Conservation (phyloP, 2,888 invertebrate species). For the Cryptus armator region DNA sequence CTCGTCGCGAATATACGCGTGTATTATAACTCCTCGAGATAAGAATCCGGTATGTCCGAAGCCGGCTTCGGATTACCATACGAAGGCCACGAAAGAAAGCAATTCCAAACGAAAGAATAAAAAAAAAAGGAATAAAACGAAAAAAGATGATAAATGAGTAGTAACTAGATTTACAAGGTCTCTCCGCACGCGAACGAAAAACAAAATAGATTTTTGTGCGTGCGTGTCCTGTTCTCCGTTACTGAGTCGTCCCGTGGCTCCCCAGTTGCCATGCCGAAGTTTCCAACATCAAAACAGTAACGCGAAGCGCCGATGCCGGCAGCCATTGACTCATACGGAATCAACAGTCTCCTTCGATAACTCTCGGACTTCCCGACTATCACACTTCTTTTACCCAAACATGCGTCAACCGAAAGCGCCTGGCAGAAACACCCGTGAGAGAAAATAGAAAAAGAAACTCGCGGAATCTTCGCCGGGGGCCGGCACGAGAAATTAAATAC, state of each 20-base stretch:
- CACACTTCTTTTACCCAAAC: neutral
- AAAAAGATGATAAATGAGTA: neutral
- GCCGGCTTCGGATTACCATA: slow-evolving; percentile 3
- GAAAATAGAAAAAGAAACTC: too few species aligned
- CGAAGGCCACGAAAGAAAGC: neutral
- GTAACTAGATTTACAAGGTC: neutral
- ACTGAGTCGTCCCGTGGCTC: neutral
- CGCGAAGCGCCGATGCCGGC: neutral
- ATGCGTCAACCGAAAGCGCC: neutral
- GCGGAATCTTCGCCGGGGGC: too few species aligned
- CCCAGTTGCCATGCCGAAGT: neutral
- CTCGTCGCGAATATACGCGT: neutral
- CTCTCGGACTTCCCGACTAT: neutral
- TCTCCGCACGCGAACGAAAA: neutral
- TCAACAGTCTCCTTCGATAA: neutral
- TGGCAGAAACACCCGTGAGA: too few species aligned
- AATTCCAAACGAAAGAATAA: too few species aligned
- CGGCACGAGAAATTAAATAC: too few species aligned
- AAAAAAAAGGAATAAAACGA: neutral
- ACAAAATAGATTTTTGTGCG: neutral
- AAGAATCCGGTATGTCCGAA: neutral
- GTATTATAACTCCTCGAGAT: neutral
- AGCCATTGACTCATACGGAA: neutral
- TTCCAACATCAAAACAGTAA: neutral
- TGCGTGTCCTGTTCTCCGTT: neutral